Percentiles rank a stretch among this genome's conserved stretches.
These are phyloP conservation scores for Aurelia aurita complex sp. Pacific DNA, from an alignment of 30 jellyfish, hydroid and myxozoan species.

Conservation along the genomic window DNA sequence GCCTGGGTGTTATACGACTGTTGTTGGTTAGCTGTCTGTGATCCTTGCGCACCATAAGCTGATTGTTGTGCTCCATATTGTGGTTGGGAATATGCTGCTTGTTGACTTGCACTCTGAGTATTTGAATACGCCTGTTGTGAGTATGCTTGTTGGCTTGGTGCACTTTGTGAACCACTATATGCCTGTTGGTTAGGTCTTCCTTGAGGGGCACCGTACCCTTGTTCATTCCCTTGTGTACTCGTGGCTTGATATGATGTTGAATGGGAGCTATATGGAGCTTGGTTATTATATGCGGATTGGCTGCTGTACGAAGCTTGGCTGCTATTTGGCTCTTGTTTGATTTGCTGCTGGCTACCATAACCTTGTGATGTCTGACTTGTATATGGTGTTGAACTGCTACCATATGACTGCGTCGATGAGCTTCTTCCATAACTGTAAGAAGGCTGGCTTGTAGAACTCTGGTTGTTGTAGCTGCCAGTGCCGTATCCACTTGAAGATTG, in stretches of 20 bases:
- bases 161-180: constrained; percentile 1
- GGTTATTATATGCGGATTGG: too few species aligned
- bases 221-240: background rate
- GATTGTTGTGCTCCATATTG: too few species aligned
- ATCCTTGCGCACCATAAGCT: too few species aligned
- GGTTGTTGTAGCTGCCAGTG: background rate
- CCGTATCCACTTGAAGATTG: too few species aligned
- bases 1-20: too few species aligned
- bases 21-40: too few species aligned
- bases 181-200: background rate
- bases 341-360: background rate
- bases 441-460: background rate
- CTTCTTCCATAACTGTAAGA: background rate
- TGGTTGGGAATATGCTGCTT: too few species aligned
- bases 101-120: too few species aligned
- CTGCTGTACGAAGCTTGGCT: background rate
- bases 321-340: background rate
- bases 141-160: background rate
- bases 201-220: background rate
- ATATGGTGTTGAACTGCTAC: background rate
- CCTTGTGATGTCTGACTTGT: background rate
- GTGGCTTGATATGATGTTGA: background rate
- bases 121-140: background rate
- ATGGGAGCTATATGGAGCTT: too few species aligned
- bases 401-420: background rate